phyloP scores from a whole-genome alignment of 2,797 vertebrate species.

The Schizopygopsis pylzovi region DNA sequence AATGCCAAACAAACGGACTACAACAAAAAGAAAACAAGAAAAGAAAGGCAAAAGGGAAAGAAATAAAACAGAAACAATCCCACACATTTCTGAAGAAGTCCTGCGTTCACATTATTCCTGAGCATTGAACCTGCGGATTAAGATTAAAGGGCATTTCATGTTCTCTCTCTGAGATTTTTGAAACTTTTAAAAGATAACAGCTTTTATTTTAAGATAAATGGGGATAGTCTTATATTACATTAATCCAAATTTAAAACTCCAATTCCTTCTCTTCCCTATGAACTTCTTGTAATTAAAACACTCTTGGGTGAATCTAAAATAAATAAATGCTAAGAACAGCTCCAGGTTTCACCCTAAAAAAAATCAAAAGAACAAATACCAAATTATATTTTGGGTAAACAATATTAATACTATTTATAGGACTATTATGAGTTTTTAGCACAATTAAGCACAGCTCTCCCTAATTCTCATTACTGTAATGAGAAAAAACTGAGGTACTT shows the following conservation, averaged over 20 bases:
- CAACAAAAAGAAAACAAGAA: background rate
- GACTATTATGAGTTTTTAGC: background rate
- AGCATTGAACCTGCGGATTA: slow-evolving; percentile 51
- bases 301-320: background rate
- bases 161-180: background rate
- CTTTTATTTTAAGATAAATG: background rate
- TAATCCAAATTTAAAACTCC: background rate
- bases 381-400: background rate
- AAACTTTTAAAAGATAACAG: background rate
- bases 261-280: background rate
- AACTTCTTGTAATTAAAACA: background rate
- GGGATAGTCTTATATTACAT: background rate
- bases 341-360: background rate
- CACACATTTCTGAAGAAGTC: slow-evolving; percentile 31
- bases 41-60: background rate
- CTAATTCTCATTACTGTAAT: background rate
- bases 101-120: slow-evolving; percentile 62
- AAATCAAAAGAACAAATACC: background rate
- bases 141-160: slow-evolving; percentile 12
- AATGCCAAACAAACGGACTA: slow-evolving; percentile 19
- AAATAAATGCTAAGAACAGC: background rate
- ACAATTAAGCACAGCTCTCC: background rate
- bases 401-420: background rate
- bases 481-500: background rate
- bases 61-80: slow-evolving; percentile 8